A percentile compares a stretch with the other conserved stretches of the same genome.
phyloP scores from a whole-genome alignment of 2,797 vertebrate species.

The Hirundo rustica region DNA sequence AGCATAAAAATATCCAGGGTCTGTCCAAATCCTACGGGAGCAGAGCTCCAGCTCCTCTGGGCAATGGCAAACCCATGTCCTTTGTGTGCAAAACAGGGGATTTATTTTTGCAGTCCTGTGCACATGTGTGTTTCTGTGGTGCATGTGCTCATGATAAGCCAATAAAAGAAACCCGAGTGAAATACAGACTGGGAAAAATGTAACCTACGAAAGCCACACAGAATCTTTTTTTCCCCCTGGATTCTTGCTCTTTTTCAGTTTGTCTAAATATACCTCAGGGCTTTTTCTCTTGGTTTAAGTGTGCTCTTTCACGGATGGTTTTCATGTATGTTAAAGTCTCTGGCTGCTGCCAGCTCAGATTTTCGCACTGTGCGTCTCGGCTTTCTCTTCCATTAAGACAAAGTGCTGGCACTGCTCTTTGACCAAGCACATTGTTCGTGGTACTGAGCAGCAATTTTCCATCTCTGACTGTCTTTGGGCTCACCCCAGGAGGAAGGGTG shows the following conservation, averaged over 20 bases:
- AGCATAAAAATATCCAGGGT: neutral
- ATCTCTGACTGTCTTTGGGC: constrained; percentile 68
- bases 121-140: neutral
- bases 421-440: constrained; percentile 64
- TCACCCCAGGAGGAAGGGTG: constrained; percentile 80
- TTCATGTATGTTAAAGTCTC: constrained; percentile 59
- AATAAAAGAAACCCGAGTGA: constrained; percentile 6
- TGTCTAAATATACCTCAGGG: constrained; percentile 47
- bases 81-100: neutral
- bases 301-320: constrained; percentile 53
- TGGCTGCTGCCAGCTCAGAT: constrained; percentile 64
- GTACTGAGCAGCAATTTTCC: constrained; percentile 75
- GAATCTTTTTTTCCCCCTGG: neutral
- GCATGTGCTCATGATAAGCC: neutral
- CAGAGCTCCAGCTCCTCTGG: neutral
- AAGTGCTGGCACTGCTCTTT: constrained; percentile 60
- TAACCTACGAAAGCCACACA: constrained; percentile 22
- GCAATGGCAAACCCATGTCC: neutral
- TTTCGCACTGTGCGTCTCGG: constrained; percentile 44
- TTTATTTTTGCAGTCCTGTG: neutral
- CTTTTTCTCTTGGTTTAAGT: constrained; percentile 52
- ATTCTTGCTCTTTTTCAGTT: constrained; percentile 14
- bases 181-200: constrained; percentile 41
- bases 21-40: neutral
- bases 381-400: constrained; percentile 71